Conservation (phyloP, 2,113 vertebrate species). For the Desmodus rotundus region DNA sequence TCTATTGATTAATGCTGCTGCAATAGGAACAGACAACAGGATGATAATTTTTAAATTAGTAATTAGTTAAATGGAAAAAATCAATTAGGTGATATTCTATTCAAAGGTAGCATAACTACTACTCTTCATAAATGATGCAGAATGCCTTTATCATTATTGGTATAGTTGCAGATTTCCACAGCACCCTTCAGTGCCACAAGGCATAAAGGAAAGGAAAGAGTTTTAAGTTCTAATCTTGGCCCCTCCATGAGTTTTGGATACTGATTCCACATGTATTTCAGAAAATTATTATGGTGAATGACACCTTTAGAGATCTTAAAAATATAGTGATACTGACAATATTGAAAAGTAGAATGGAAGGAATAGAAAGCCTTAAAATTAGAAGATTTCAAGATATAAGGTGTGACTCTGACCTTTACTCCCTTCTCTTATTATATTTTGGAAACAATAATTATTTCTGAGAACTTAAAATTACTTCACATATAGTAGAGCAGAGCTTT, state of each 20-base stretch:
- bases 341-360: not conserved
- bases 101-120: not conserved
- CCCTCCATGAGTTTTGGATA: not conserved
- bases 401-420: not conserved
- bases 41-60: slow-evolving; percentile 27
- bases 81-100: not conserved
- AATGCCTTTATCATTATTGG: not conserved
- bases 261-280: not conserved
- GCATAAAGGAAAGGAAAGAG: not conserved
- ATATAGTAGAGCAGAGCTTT: not conserved
- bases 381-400: not conserved
- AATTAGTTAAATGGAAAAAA: slow-evolving; percentile 2
- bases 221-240: not conserved
- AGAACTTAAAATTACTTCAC: not conserved
- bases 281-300: not conserved
- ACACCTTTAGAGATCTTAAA: not conserved
- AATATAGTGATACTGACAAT: not conserved
- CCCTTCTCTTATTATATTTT: not conserved
- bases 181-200: not conserved
- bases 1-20: slow-evolving; percentile 24
- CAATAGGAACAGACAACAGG: not conserved
- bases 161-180: not conserved
- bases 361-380: not conserved
- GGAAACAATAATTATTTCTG: not conserved
- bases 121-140: not conserved